Evolutionary conservation across 2,113 vertebrate species (phyloP), one percentile per base, ranked within the genome.

Genomic region (Ictidomys tridecemlineatus): DNA sequence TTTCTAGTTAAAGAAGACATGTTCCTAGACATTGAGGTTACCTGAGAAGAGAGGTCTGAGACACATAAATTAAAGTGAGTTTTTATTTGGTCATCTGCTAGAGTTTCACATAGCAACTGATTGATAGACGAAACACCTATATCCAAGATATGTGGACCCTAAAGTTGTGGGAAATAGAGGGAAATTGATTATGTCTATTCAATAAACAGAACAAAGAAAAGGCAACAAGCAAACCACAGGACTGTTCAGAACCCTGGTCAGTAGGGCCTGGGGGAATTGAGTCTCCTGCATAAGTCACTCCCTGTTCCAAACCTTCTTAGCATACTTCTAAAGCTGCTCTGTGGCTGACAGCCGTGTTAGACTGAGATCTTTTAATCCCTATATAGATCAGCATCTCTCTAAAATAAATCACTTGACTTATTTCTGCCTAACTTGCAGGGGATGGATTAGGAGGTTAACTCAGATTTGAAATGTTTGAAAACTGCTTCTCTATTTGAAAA

Each of bases 271-370:
- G 8, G 34, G 58, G 45, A 67, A 76, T 74, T 77, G 61, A 42
- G 32, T 79, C 72, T 83, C 86, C 86, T 92, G 70, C 45, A 4
- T 87, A 93, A 69, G 3, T 77, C 83, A 79, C 10, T 63, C 61
- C 51, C 82, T 42, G 32, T 84, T 85, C 95, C 78, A 95, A 96
- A 95, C 93, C 93, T 93, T 95, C 93, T 96, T 91, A 79, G 83
- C 26, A n/a, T 3, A 13, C 34, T 80, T 74, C 24, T 58, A 80
- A 91, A 65, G 58, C 89, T 70, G 63, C 73, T 39, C 34, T 65
- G 42, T 95, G 93, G 82, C 80, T 65, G 69, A 82, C 37, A 39
- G 80, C 26, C 17, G 69, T 17, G 48, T 94, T 69, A 65, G 48
- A 17, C 3, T 17, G 28, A 95, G 83, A 45, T 79, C 89, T 95